Evolutionary conservation across 2,888 invertebrate genomes (phyloP).

Genomic region (Chymomyza amoena): DNA sequence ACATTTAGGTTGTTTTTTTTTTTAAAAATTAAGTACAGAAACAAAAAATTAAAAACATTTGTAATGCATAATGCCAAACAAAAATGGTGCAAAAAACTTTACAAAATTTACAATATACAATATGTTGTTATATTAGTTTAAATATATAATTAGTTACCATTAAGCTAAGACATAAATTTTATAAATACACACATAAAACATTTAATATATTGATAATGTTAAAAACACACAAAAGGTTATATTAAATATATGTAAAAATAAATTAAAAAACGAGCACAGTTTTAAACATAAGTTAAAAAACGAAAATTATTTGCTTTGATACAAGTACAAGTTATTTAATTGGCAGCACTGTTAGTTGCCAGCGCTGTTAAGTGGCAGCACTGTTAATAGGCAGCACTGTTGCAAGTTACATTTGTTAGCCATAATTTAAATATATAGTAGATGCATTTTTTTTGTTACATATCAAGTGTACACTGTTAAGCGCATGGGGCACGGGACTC

Average conservation of each 20-base stretch:
- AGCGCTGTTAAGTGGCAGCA: no score
- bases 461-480: conserved; percentile 25
- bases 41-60: conserved; percentile 11
- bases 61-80: conserved; percentile 24
- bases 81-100: conserved; percentile 75
- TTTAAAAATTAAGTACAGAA: conserved; percentile 7
- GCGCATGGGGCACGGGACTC: conserved; percentile 39
- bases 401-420: neutral
- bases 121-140: conserved; percentile 26
- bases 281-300: conserved; percentile 17
- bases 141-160: conserved; percentile 56
- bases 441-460: conserved; percentile 5
- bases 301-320: neutral
- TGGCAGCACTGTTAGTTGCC: no score
- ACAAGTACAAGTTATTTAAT: no score
- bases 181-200: conserved; percentile 43
- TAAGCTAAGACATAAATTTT: conserved; percentile 25
- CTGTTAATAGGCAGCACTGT: neutral
- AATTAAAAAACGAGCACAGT: neutral
- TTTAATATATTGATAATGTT: conserved; percentile 18
- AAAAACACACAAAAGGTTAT: conserved; percentile 19
- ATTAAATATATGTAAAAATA: conserved; percentile 18
- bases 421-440: neutral
- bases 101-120: conserved; percentile 60
- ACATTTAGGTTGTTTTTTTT: conserved; percentile 10